Conservation (phyloP, 2,888 invertebrate species). For the Incurvaria masculella region DNA sequence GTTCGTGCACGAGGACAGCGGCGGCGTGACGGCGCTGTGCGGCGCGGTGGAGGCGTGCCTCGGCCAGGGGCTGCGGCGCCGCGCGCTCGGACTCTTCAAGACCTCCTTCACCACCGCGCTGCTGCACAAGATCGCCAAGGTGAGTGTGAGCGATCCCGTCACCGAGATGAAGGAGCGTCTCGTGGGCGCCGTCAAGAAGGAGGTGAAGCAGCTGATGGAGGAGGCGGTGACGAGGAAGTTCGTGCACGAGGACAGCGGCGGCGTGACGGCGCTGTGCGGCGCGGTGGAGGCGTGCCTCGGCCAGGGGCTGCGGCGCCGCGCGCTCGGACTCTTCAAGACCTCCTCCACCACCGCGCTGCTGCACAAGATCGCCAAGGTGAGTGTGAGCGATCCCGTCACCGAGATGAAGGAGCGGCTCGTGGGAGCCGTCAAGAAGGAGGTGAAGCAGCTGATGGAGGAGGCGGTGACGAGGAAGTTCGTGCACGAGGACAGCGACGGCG, state of each 20-base stretch:
- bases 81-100: conserved; percentile 70
- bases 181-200: conserved; percentile 79
- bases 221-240: conserved; percentile 90
- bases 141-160: conserved; percentile 31
- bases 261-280: conserved; percentile 75
- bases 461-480: conserved; percentile 90
- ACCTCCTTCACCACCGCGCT: conserved; percentile 77
- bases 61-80: conserved; percentile 52
- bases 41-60: conserved; percentile 77
- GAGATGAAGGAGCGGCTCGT: conserved; percentile 77
- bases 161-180: conserved; percentile 71
- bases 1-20: conserved; percentile 90
- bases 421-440: conserved; percentile 83
- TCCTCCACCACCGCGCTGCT: conserved; percentile 77
- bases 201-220: conserved; percentile 71
- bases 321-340: conserved; percentile 72
- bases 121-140: conserved; percentile 75
- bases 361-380: conserved; percentile 70
- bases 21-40: conserved; percentile 77
- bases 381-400: conserved; percentile 32
- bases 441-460: conserved; percentile 68
- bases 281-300: conserved; percentile 76
- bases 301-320: conserved; percentile 52
- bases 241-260: conserved; percentile 89
- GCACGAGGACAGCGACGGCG: conserved; percentile 88